Base-by-base conservation (phyloP, 2,113 vertebrate genomes). In the Mionectes macconnelli region DNA sequence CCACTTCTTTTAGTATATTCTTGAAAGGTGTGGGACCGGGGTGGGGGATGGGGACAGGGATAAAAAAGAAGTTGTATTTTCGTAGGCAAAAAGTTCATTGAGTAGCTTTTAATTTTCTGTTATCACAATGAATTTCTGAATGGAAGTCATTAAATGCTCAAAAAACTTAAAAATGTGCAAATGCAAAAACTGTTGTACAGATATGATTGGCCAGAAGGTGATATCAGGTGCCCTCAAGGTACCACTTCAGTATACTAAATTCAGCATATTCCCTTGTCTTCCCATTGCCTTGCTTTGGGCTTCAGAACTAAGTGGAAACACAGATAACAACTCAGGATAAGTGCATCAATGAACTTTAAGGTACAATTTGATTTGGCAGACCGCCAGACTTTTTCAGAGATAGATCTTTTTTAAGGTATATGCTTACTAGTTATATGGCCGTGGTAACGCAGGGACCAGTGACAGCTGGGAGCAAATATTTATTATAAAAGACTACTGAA, bases 21-120 rank as follows among this genome's bases (percentile, higher is more conserved):
- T 35, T 76, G 11, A 16, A 89, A 76, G 39, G 55, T 39, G 8
- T 6, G 8, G 50, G 14, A 25, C 50, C 9, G 8, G 5, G n/a
- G 5, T 0, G 1, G 1, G 4, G 4, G 8, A 24, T 9, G 35
- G 37, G 39, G 39, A 33, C 11, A 57, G 30, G 8, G 53, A 69
- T 17, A 21, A 69, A 8, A 4, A 63, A 63, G 53, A 35, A 52
- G 11, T 30, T 18, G 3, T 44, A 18, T 74, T 62, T 78, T 55
- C 8, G 37, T 35, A 19, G 55, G 17, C 4, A 77, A 77, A 55
- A 67, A 12, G 0, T 63, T 72, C 0, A 39, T 59, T 21, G 20
- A 79, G 3, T 2, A 63, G 4, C 14, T 64, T 79, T 67, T 17
- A 30, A 45, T 78, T 68, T 85, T 75, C 23, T 79, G 8, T 3